Base-by-base conservation (phyloP, 2,113 vertebrate genomes). In the Peucedramus taeniatus region DNA sequence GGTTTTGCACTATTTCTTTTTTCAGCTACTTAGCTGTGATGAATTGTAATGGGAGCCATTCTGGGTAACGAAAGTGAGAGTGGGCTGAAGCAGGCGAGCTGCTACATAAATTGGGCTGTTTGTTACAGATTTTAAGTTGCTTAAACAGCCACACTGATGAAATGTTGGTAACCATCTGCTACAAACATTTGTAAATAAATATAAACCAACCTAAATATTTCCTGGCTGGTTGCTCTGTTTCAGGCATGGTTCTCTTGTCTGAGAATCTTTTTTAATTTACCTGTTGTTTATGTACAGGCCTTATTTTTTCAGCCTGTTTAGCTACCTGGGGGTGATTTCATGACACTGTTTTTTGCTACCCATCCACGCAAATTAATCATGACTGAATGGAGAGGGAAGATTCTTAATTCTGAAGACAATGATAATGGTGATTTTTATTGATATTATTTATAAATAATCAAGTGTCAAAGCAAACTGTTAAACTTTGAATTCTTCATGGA, bases 101-200 rank as follows among this genome's bases (percentile, higher is more conserved):
- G 94, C 81, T 71, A 61, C 31, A 82, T 74, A 92, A 94, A 96
- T 68, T 42, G 82, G 85, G 91, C 68, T 93, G 86, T 89, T 96
- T 94, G 85, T 72, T 89, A 89, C 89, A 95, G 89, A 82, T 93
- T 95, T 94, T 88, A 64, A 95, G 81, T 95, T 89, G 68, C 89
- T 89, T 93, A 76, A 94, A 76, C 68, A 95, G 59, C 89, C 42
- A 70, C 51, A 83, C 31, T 95, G 83, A 78, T 91, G 53, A 95
- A 96, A 95, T 90, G 88, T 61, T 95, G 88, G 60, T 66, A 93
- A 88, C 90, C 83, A 95, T 94, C 92, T 97, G 86, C 94, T 94
- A 80, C 61, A 60, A 69, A 68, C 87, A 60, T 72, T 94, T 61
- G 49, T 89, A 97, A 97, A 96, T 92, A 97, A 96, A 97, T 92